A percentile compares a stretch with the other conserved stretches of the same genome.
These are phyloP conservation scores for Laticauda laticaudata DNA, from an alignment of 2,113 vertebrate genomes.

Conservation along the genomic window DNA sequence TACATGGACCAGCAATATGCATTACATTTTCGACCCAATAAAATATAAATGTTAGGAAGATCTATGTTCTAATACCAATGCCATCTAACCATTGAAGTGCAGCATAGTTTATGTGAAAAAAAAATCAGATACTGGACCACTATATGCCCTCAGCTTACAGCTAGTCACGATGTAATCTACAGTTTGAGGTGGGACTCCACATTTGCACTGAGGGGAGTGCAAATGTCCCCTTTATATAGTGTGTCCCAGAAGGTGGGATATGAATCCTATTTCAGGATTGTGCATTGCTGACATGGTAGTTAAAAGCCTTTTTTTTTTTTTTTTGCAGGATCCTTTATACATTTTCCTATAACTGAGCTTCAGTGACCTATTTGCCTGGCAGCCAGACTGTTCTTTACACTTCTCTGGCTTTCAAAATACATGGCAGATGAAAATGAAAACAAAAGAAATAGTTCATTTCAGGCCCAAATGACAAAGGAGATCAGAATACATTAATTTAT, in stretches of 20 bases:
- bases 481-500: not conserved
- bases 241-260: not conserved
- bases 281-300: not conserved
- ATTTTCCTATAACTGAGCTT: not conserved
- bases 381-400: not conserved
- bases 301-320: not conserved
- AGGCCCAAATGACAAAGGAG: not conserved
- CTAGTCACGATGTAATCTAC: not conserved
- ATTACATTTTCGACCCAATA: not conserved
- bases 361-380: not conserved
- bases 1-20: not conserved
- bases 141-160: not conserved
- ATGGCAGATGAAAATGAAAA: not conserved
- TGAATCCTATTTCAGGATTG: not conserved
- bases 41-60: not conserved
- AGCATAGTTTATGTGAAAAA: not conserved
- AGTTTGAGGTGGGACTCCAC: not conserved
- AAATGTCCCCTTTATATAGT: not conserved
- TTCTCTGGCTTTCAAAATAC: not conserved
- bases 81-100: not conserved
- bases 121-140: not conserved
- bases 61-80: not conserved
- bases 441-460: not conserved
- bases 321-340: not conserved
- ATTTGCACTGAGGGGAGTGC: not conserved